Percentiles rank a stretch among this genome's conserved stretches.
Evolutionary conservation across 30 jellyfish, hydroid and myxozoan species (phyloP).

Genomic region (Hydractinia symbiolongicarpus): DNA sequence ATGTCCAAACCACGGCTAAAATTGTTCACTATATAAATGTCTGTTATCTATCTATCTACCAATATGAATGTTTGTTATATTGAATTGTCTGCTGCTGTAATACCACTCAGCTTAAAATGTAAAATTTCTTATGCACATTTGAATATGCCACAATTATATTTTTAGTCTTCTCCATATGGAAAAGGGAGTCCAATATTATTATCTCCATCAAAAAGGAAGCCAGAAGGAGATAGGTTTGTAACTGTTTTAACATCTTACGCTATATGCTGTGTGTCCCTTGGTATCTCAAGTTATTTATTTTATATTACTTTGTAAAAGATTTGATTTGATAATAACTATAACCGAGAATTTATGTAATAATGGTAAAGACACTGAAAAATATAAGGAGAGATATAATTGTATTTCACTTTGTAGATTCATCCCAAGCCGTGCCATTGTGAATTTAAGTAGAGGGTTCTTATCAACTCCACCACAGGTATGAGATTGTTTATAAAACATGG

Average conservation of each 20-base stretch:
- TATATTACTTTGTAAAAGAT: not conserved
- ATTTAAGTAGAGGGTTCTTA: constrained; percentile 31
- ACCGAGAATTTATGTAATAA: not conserved
- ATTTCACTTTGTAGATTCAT: constrained; percentile 20
- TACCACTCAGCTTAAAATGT: too few species aligned
- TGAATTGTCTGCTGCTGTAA: too few species aligned
- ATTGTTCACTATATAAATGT: too few species aligned
- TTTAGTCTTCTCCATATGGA: constrained; percentile 31
- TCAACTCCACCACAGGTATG: constrained; percentile 34
- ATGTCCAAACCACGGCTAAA: too few species aligned
- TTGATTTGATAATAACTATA: too few species aligned
- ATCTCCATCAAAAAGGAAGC: constrained; percentile 15
- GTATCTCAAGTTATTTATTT: not conserved
- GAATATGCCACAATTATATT: too few species aligned
- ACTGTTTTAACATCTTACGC: too few species aligned
- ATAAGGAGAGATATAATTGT: not conserved
- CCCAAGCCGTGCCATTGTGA: constrained; percentile 47
- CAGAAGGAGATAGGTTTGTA: constrained; percentile 15
- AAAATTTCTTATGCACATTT: too few species aligned
- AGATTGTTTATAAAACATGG: not conserved
- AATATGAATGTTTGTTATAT: too few species aligned
- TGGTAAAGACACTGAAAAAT: too few species aligned
- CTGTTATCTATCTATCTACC: too few species aligned
- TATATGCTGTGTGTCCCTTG: too few species aligned
- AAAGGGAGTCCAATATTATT: constrained; percentile 20